phyloP scores from a whole-genome alignment of 2,113 vertebrate species.

The Chloroceryle aenea region DNA sequence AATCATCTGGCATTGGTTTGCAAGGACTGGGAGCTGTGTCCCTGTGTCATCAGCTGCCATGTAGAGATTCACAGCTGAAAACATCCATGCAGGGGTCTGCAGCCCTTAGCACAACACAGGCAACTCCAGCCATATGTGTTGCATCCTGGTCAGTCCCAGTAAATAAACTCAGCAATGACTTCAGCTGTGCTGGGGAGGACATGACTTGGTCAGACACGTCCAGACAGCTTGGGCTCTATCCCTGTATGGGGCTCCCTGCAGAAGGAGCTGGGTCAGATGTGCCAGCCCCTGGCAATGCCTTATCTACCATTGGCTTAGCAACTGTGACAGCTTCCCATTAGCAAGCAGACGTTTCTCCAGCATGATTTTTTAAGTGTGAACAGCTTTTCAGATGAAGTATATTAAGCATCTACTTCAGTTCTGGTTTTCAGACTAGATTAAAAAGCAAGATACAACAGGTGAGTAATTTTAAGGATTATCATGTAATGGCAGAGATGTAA shows the following conservation, averaged over 20 bases:
- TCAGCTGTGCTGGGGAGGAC: background rate
- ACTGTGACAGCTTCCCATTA: background rate
- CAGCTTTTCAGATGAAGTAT: background rate
- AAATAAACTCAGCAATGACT: background rate
- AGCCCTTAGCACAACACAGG: background rate
- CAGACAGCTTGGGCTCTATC: background rate
- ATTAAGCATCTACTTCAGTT: background rate
- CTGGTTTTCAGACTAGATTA: background rate
- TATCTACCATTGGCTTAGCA: background rate
- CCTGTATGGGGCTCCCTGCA: background rate
- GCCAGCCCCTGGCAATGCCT: background rate
- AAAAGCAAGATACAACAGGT: background rate
- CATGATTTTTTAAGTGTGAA: background rate
- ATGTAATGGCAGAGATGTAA: background rate
- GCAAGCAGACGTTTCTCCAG: background rate
- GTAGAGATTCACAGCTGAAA: background rate
- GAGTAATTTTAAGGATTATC: background rate
- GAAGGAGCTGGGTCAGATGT: background rate
- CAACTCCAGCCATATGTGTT: fast-evolving
- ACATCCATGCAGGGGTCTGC: fast-evolving
- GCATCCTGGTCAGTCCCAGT: no score
- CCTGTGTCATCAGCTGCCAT: background rate
- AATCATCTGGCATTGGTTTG: background rate
- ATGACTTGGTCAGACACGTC: background rate
- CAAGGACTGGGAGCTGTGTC: background rate